These are phyloP conservation scores for Campopleginae sp. DNA, from an alignment of 2,888 invertebrate species.

Conservation along the genomic window DNA sequence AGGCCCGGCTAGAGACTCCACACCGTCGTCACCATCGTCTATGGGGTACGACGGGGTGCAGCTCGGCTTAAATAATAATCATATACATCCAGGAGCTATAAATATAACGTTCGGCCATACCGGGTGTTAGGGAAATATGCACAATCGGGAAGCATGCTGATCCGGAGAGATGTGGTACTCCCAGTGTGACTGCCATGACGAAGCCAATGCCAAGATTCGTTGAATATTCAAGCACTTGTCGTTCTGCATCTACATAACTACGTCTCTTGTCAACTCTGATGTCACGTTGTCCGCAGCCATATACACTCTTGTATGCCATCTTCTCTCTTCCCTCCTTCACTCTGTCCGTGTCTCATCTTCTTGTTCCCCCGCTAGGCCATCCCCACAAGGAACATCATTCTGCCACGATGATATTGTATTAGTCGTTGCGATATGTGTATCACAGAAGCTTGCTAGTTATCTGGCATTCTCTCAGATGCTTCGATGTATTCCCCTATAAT, in stretches of 20 bases:
- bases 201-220: constrained; percentile 72
- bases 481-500: constrained; percentile 14
- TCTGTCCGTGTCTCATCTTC: not conserved
- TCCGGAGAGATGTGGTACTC: constrained; percentile 56
- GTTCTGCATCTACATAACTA: constrained; percentile 68
- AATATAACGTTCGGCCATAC: constrained; percentile 27
- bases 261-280: constrained; percentile 64
- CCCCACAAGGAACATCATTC: constrained; percentile 26
- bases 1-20: constrained; percentile 7
- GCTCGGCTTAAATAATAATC: constrained; percentile 28
- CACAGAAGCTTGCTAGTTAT: constrained; percentile 25
- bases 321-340: not conserved
- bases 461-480: constrained; percentile 8
- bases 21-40: constrained; percentile 38
- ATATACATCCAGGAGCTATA: constrained; percentile 10
- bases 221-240: constrained; percentile 76
- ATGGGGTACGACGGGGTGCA: constrained; percentile 14
- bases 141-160: constrained; percentile 25
- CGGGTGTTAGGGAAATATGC: constrained; percentile 28
- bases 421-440: constrained; percentile 40
- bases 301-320: constrained; percentile 30
- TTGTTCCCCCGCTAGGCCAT: not conserved
- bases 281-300: constrained; percentile 52
- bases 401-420: constrained; percentile 42
- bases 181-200: constrained; percentile 29